These are phyloP conservation scores for Acyrthosiphon pisum DNA, from an alignment of 1,140 invertebrate species.

Conservation along the genomic window DNA sequence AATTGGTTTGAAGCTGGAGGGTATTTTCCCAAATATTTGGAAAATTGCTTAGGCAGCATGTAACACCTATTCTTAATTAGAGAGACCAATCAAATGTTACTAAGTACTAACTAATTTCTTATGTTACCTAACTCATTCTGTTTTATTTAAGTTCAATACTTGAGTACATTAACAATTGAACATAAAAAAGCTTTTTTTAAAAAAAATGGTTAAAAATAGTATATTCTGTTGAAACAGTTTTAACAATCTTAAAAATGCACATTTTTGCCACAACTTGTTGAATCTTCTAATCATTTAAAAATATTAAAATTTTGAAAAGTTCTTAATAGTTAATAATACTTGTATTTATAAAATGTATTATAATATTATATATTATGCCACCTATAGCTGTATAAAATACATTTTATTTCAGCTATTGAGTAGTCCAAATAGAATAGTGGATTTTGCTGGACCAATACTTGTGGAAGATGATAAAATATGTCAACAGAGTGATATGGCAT, in stretches of 20 bases:
- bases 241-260: background rate
- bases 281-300: background rate
- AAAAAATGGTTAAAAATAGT: background rate
- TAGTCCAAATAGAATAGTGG: conserved; percentile 75
- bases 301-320: background rate
- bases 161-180: too few relatives aligned
- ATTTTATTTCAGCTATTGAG: conserved; percentile 67
- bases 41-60: too few relatives aligned
- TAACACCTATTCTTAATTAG: too few relatives aligned
- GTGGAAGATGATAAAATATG: conserved; percentile 77
- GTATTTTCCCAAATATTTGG: too few relatives aligned
- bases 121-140: too few relatives aligned
- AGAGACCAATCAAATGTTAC: too few relatives aligned
- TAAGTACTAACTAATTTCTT: too few relatives aligned
- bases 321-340: background rate
- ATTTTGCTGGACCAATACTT: conserved; percentile 74
- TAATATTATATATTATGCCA: too few relatives aligned
- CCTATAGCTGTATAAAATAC: background rate
- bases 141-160: too few relatives aligned
- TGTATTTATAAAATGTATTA: background rate
- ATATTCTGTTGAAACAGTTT: background rate
- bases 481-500: conserved; percentile 85
- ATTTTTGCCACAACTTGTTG: background rate
- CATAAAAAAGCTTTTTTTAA: too few relatives aligned
- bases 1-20: background rate